Percentiles rank a stretch among this genome's conserved stretches.
These are phyloP conservation scores for Drosophila kurseongensis DNA, from an alignment of 1,140 invertebrate genomes.

Conservation along the genomic window DNA sequence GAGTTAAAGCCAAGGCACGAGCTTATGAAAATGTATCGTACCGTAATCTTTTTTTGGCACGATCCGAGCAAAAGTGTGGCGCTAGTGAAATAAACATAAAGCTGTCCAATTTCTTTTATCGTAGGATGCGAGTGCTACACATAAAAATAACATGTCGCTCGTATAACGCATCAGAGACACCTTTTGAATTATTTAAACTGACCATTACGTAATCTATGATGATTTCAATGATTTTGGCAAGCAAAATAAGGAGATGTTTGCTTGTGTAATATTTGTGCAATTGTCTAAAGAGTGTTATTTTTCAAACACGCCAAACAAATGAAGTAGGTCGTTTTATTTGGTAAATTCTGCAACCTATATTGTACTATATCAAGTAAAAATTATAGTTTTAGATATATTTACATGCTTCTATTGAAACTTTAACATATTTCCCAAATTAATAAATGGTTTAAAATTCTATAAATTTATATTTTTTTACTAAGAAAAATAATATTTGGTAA, in stretches of 20 bases:
- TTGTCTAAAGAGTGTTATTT: neutral
- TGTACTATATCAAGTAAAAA: no score
- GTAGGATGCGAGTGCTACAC: conserved; percentile 53
- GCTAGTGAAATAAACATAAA: conserved; percentile 62
- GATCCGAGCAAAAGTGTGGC: conserved; percentile 56
- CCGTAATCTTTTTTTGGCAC: conserved; percentile 60
- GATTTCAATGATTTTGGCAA: conserved; percentile 35
- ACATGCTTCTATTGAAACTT: no score
- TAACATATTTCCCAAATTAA: no score
- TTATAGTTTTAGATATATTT: no score
- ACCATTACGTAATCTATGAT: conserved; percentile 62
- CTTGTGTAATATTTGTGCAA: conserved; percentile 4
- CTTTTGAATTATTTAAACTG: conserved; percentile 67
- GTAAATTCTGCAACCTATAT: no score
- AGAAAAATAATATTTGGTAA: no score
- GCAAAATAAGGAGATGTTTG: conserved; percentile 16
- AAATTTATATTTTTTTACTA: no score
- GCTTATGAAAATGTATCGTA: conserved; percentile 61
- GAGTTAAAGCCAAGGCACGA: conserved; percentile 41
- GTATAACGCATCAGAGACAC: conserved; percentile 45
- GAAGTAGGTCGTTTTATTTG: no score
- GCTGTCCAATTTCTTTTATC: conserved; percentile 65
- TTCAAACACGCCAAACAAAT: no score
- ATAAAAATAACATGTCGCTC: conserved; percentile 42
- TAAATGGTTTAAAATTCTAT: no score